Percentiles rank a stretch among this genome's conserved stretches.
Evolutionary conservation across 2,888 invertebrate genomes (phyloP).

Genomic region (Plebejus melissa): DNA sequence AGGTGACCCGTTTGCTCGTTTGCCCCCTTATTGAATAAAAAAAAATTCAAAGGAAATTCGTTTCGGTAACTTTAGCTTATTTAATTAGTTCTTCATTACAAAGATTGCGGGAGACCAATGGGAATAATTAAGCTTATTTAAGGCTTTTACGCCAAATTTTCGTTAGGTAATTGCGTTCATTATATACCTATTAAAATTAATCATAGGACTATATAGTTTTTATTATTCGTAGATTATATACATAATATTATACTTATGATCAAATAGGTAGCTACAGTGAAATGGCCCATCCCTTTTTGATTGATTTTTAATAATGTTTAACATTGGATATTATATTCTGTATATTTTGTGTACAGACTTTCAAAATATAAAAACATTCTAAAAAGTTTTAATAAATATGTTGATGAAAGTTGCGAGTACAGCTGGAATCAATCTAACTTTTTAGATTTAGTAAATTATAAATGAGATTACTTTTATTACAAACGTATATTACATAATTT

Average conservation of each 20-base stretch:
- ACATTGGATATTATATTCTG: background rate
- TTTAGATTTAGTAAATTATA: background rate
- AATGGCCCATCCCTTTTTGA: too few relatives aligned
- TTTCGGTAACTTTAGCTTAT: background rate
- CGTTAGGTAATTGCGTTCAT: too few relatives aligned
- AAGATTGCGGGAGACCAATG: background rate
- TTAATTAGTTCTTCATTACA: background rate
- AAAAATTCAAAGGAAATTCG: background rate
- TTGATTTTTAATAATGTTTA: too few relatives aligned
- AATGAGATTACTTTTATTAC: background rate
- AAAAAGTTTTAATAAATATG: background rate
- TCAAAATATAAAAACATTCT: background rate
- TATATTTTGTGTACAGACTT: background rate
- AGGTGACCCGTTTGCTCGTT: too few relatives aligned
- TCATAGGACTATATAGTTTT: too few relatives aligned
- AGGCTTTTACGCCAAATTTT: background rate
- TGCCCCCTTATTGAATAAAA: too few relatives aligned
- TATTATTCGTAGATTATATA: too few relatives aligned
- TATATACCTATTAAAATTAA: background rate
- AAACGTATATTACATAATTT: constrained; percentile 6
- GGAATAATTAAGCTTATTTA: background rate
- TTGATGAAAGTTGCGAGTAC: background rate
- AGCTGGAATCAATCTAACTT: background rate
- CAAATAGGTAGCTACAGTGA: too few relatives aligned
- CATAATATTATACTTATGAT: too few relatives aligned